phyloP scores from a whole-genome alignment of 2,797 vertebrate genomes.

The Gallinago nigripennis region DNA sequence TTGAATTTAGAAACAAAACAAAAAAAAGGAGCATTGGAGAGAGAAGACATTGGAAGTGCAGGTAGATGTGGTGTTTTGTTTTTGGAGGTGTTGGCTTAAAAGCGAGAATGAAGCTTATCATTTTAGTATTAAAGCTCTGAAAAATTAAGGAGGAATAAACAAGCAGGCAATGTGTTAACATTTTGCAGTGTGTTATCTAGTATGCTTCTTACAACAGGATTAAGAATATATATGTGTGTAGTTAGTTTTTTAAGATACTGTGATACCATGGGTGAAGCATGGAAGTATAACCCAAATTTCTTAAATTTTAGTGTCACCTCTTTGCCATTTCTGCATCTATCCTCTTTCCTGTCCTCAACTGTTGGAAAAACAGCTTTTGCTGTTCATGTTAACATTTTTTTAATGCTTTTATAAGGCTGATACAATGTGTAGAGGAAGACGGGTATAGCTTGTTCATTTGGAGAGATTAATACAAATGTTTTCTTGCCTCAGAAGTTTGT shows the following conservation, averaged over 20 bases:
- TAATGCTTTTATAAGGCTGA: neutral
- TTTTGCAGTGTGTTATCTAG: neutral
- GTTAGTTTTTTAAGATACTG: neutral
- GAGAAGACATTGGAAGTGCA: neutral
- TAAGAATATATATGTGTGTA: neutral
- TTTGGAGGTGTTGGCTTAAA: neutral
- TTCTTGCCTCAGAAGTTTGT: neutral
- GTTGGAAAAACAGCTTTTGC: neutral
- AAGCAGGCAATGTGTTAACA: neutral
- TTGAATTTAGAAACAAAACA: neutral
- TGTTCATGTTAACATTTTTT: neutral
- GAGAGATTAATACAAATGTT: neutral
- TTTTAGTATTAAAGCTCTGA: neutral
- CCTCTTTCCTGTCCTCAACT: neutral
- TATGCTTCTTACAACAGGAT: neutral
- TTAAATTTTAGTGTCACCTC: neutral
- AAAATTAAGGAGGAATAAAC: neutral
- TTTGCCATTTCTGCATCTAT: neutral
- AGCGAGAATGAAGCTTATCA: neutral
- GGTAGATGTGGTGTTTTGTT: neutral
- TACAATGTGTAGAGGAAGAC: neutral
- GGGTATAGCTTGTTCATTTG: neutral
- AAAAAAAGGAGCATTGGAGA: accelerated
- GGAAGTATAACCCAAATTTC: neutral
- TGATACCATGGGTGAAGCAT: neutral